Conservation (phyloP, 2,797 vertebrate species). For the Oreochromis grahami region DNA sequence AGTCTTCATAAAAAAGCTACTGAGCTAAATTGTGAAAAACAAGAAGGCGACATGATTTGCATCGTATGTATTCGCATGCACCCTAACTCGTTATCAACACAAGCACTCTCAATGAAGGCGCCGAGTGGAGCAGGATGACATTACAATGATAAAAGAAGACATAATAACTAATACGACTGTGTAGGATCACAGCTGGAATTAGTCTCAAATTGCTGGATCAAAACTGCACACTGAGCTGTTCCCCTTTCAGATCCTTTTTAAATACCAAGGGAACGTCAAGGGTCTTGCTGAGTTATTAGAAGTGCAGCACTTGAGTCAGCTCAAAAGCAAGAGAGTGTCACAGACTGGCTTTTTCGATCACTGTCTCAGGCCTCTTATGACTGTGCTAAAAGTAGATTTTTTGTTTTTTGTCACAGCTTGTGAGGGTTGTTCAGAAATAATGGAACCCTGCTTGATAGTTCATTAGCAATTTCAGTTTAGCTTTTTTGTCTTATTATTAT, state of each 20-base stretch:
- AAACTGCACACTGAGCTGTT: not conserved
- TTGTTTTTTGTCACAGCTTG: not conserved
- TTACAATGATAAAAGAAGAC: not conserved
- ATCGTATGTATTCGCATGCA: not conserved
- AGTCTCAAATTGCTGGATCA: not conserved
- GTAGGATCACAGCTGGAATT: not conserved
- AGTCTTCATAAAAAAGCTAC: not conserved
- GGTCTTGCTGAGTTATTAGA: not conserved
- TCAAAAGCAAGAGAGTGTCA: not conserved
- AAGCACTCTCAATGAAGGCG: not conserved
- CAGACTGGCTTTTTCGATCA: not conserved
- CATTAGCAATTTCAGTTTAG: conserved; percentile 8
- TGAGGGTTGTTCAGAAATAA: conserved; percentile 14
- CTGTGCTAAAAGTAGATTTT: not conserved
- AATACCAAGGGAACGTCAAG: not conserved
- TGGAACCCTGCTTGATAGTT: not conserved
- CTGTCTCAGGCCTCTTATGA: not conserved
- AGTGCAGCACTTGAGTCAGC: conserved; percentile 2
- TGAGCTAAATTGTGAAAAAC: not conserved
- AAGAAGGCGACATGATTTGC: not conserved
- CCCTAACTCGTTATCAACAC: not conserved
- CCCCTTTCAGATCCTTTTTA: not conserved
- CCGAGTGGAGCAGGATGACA: not conserved
- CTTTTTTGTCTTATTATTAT: conserved; percentile 19
- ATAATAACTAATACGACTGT: not conserved